These are phyloP conservation scores for Plectus sambesii DNA, from an alignment of 1,140 invertebrate genomes.

Conservation along the genomic window DNA sequence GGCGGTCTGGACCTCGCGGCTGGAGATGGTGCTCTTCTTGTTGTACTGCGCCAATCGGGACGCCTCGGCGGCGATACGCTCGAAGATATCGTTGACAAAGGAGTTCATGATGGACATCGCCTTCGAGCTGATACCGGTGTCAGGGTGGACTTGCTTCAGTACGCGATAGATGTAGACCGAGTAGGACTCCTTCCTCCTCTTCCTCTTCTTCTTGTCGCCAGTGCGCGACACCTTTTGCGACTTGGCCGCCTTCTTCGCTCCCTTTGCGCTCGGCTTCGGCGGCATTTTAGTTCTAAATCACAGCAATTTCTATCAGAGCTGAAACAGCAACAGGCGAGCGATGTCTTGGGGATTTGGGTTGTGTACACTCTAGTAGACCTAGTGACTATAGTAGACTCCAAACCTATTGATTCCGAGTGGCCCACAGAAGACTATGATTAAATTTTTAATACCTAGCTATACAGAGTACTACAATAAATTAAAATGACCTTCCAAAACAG, in stretches of 20 bases:
- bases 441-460: too few relatives aligned
- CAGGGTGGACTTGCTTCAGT: constrained; percentile 48
- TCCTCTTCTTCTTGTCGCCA: constrained; percentile 49
- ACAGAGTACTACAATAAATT: too few relatives aligned
- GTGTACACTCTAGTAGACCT: too few relatives aligned
- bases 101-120: constrained; percentile 57
- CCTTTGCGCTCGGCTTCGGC: constrained; percentile 48
- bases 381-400: too few relatives aligned
- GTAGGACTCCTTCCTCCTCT: constrained; percentile 35
- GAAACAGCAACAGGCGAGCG: too few relatives aligned
- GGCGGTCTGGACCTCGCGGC: constrained; percentile 38
- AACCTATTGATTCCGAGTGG: too few relatives aligned
- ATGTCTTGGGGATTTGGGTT: too few relatives aligned
- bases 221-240: constrained; percentile 47
- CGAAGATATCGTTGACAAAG: constrained; percentile 59
- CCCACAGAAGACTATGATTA: too few relatives aligned
- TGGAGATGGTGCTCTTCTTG: constrained; percentile 51
- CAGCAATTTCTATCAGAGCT: too few relatives aligned
- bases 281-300: too few relatives aligned
- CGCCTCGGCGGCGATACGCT: constrained; percentile 58
- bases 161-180: constrained; percentile 40
- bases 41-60: constrained; percentile 60
- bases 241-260: constrained; percentile 50
- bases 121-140: constrained; percentile 49
- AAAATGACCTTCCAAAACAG: too few relatives aligned